Evolutionary conservation across 37 sponge, comb jelly and placozoan genomes (phyloP).

Genomic region (Hexactinellida sp.): DNA sequence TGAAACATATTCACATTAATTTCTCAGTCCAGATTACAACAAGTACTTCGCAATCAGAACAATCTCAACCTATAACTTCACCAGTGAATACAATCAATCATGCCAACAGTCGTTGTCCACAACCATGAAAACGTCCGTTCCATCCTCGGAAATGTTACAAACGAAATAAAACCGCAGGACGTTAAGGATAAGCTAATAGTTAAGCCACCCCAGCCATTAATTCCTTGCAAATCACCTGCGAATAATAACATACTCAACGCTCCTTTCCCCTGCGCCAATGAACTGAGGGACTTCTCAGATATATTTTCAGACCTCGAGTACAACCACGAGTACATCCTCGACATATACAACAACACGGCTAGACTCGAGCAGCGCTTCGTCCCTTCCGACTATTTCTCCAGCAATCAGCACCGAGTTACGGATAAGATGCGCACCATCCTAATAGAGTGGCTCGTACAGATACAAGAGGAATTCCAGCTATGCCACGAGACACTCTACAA

Average conservation of each 20-base stretch:
- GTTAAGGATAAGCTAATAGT: background rate
- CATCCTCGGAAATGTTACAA: background rate
- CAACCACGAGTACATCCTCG: background rate
- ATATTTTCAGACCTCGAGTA: background rate
- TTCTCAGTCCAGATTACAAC: background rate
- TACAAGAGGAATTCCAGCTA: constrained; percentile 30
- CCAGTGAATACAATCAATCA: constrained; percentile 12
- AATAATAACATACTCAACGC: background rate
- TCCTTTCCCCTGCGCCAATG: background rate
- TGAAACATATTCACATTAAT: background rate
- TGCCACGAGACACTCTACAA: constrained; percentile 40
- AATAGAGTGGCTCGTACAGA: constrained; percentile 52
- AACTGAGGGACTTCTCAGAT: background rate
- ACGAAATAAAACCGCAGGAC: background rate
- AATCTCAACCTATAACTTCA: background rate
- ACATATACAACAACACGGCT: background rate
- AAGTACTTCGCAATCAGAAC: background rate
- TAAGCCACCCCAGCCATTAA: no score
- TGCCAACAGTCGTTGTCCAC: background rate
- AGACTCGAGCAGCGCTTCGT: background rate
- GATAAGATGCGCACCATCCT: constrained; percentile 32
- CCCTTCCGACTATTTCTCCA: constrained; percentile 21
- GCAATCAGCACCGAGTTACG: background rate
- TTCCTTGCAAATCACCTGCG: background rate
- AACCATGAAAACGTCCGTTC: background rate